Conservation (phyloP, 2,113 vertebrate species). For the Mormyrus lacerda region DNA sequence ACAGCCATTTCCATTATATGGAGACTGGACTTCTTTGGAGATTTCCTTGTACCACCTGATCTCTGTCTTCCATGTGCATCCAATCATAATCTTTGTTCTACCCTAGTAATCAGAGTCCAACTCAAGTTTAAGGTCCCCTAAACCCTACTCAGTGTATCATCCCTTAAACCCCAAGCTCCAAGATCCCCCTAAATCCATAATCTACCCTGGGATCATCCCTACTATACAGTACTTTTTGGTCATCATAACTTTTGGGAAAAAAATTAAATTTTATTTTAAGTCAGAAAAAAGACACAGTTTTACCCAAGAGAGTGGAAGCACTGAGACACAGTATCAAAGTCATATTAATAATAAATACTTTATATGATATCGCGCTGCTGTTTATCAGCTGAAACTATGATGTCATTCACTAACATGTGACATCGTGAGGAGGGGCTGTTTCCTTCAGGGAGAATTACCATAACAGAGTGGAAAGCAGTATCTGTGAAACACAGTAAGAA, state of each 20-base stretch:
- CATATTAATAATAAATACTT: background rate
- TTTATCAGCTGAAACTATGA: background rate
- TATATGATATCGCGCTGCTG: background rate
- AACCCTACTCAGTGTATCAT: background rate
- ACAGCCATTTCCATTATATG: background rate
- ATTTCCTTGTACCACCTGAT: background rate
- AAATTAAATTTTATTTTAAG: background rate
- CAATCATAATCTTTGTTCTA: background rate
- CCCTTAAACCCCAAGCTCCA: background rate
- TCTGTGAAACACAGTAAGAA: background rate
- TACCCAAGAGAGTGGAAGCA: background rate
- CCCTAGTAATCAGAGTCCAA: background rate
- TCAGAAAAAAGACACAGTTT: background rate
- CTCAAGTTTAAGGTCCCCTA: background rate
- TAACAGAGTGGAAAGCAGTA: background rate
- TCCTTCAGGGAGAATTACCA: background rate
- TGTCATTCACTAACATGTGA: background rate
- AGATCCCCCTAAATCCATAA: background rate
- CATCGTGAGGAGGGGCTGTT: background rate
- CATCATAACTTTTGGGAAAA: background rate
- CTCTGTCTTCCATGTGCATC: background rate
- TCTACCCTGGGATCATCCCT: background rate
- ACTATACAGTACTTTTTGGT: background rate
- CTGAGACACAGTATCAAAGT: background rate
- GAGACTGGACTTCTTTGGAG: background rate